Evolutionary conservation across 1,140 invertebrate species (phyloP).

Genomic region (Mya arenaria): DNA sequence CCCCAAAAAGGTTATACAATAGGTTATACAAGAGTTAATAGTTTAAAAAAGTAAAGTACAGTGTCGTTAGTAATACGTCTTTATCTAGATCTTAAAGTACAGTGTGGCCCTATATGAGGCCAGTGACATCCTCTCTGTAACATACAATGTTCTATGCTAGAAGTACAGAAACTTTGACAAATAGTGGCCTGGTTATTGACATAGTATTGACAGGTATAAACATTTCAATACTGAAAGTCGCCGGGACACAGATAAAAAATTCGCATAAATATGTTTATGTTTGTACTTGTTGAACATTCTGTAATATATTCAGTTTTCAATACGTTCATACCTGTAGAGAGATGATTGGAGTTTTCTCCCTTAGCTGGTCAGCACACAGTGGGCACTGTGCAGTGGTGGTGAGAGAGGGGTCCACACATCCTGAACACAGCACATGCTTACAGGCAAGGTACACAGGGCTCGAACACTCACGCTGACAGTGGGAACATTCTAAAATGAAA

Average conservation of each 20-base stretch:
- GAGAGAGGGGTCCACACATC: neutral
- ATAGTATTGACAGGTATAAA: neutral
- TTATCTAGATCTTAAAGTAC: too few species aligned
- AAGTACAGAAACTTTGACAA: neutral
- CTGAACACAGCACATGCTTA: constrained; percentile 36
- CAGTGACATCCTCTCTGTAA: too few species aligned
- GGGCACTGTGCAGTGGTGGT: neutral
- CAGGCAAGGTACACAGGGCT: constrained; percentile 25
- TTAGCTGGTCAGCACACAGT: neutral
- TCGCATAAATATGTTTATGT: neutral
- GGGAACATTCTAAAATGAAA: constrained; percentile 41
- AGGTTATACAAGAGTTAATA: too few species aligned
- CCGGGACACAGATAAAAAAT: neutral
- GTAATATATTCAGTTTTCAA: neutral
- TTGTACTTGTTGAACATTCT: neutral
- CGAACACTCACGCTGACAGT: constrained; percentile 11
- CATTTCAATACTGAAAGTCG: neutral
- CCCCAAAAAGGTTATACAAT: too few species aligned
- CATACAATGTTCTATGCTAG: too few species aligned
- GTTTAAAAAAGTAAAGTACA: too few species aligned
- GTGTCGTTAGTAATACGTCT: too few species aligned
- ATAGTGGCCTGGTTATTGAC: neutral
- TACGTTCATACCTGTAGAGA: constrained; percentile 28
- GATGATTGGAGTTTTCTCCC: constrained; percentile 16
- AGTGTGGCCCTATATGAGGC: too few species aligned